Evolutionary conservation across 1,140 invertebrate species (phyloP).

Genomic region (Parapsyche elsis): DNA sequence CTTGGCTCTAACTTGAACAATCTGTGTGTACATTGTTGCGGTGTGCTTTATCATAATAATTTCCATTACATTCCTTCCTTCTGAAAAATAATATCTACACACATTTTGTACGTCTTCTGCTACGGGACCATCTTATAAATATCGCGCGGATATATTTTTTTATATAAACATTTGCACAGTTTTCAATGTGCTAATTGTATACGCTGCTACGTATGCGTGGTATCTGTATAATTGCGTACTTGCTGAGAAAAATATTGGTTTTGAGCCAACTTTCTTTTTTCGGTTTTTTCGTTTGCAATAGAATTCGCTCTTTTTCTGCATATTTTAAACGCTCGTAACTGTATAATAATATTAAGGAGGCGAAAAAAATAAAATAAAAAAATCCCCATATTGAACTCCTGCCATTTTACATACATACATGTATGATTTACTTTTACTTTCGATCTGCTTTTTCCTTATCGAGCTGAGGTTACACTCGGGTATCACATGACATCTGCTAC

Average conservation of each 20-base stretch:
- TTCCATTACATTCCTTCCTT: too few relatives aligned
- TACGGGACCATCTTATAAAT: not conserved
- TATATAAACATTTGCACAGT: conserved; percentile 8
- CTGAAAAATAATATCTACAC: too few relatives aligned
- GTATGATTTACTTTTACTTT: too few relatives aligned
- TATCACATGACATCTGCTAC: too few relatives aligned
- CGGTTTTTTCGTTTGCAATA: not conserved
- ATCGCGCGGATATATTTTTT: conserved; percentile 6
- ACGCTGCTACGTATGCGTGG: conserved; percentile 6
- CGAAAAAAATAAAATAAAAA: not conserved
- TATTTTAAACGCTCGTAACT: too few relatives aligned
- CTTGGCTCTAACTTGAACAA: not conserved
- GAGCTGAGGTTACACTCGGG: too few relatives aligned
- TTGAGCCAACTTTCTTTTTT: conserved; percentile 38
- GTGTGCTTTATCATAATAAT: too few relatives aligned
- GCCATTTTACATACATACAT: too few relatives aligned
- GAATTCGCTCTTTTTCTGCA: conserved; percentile 14
- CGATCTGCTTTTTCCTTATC: too few relatives aligned
- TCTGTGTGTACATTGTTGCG: not conserved
- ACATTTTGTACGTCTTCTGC: too few relatives aligned
- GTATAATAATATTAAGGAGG: not conserved
- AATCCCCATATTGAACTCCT: not conserved
- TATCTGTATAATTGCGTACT: conserved; percentile 19
- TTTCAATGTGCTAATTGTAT: conserved; percentile 19
- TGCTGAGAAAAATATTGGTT: conserved; percentile 27